Evolutionary conservation across 1,140 invertebrate species (phyloP).

Genomic region (Copidosoma floridanum): DNA sequence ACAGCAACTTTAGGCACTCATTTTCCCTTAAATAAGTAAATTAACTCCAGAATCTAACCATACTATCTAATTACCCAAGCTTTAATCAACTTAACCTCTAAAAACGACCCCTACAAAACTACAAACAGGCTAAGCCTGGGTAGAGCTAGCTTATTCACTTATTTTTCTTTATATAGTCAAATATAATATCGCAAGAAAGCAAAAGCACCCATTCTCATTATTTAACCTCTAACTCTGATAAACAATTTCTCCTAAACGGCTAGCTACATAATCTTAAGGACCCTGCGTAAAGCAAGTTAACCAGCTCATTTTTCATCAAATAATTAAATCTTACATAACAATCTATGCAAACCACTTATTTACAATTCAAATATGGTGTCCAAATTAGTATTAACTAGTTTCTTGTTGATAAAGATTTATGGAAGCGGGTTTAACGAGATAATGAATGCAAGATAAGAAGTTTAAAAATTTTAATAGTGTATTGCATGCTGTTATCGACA

Average conservation of each 20-base stretch:
- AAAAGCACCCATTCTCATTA: not conserved
- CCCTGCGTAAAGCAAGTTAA: not conserved
- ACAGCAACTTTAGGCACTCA: not conserved
- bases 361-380: no score
- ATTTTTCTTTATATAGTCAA: not conserved
- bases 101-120: no score
- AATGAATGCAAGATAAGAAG: not conserved
- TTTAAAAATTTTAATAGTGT: not conserved
- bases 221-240: not conserved
- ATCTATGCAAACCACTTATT: no score
- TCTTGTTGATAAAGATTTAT: not conserved
- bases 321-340: not conserved
- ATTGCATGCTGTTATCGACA: not conserved
- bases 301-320: not conserved
- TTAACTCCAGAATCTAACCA: not conserved
- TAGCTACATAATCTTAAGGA: not conserved
- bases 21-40: no score
- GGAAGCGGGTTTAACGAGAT: not conserved
- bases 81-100: not conserved
- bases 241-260: not conserved
- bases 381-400: not conserved
- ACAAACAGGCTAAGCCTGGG: not conserved
- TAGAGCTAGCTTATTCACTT: no score
- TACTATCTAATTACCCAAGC: not conserved
- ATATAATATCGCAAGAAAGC: not conserved